Evolutionary conservation across 2,797 vertebrate genomes (phyloP).

Genomic region (Xyrichtys novacula): DNA sequence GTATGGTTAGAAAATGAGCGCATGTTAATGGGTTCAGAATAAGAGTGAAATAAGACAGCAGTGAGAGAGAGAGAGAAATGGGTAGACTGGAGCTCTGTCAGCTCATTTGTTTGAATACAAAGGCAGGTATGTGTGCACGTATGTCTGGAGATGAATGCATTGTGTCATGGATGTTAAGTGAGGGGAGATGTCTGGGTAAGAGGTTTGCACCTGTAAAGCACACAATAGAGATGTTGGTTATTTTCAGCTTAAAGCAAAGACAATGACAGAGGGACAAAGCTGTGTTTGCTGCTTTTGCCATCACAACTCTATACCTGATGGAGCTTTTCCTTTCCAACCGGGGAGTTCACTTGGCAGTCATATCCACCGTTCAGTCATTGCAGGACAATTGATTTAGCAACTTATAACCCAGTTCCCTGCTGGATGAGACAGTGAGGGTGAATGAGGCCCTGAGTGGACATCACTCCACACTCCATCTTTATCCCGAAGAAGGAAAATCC

Average conservation of each 20-base stretch:
- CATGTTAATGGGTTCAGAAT: conserved; percentile 28
- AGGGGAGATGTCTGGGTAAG: conserved; percentile 30
- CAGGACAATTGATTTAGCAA: conserved; percentile 71
- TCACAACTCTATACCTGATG: conserved; percentile 10
- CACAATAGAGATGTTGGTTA: conserved; percentile 23
- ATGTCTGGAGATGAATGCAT: conserved; percentile 40
- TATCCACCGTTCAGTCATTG: conserved; percentile 46
- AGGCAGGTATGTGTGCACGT: conserved; percentile 20
- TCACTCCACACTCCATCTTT: conserved; percentile 46
- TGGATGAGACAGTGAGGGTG: conserved; percentile 46
- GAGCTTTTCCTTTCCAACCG: conserved; percentile 37
- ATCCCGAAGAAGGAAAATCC: conserved; percentile 51
- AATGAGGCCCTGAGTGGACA: conserved; percentile 46
- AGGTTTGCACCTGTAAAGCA: conserved; percentile 37
- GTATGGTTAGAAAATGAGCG: conserved; percentile 26
- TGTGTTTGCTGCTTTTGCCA: conserved; percentile 13
- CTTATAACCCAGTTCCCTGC: conserved; percentile 47
- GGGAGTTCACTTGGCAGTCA: conserved; percentile 47
- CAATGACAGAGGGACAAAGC: conserved; percentile 3
- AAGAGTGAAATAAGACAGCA: conserved; percentile 31
- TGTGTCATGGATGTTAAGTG: conserved; percentile 48
- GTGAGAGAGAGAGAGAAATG: conserved; percentile 1
- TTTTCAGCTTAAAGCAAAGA: conserved; percentile 25
- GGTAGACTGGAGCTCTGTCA: conserved; percentile 13
- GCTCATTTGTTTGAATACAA: conserved; percentile 33